A percentile compares a stretch with the other conserved stretches of the same genome.
These are phyloP conservation scores for Apodemia zela DNA, from an alignment of 2,888 invertebrate species.

Conservation along the genomic window DNA sequence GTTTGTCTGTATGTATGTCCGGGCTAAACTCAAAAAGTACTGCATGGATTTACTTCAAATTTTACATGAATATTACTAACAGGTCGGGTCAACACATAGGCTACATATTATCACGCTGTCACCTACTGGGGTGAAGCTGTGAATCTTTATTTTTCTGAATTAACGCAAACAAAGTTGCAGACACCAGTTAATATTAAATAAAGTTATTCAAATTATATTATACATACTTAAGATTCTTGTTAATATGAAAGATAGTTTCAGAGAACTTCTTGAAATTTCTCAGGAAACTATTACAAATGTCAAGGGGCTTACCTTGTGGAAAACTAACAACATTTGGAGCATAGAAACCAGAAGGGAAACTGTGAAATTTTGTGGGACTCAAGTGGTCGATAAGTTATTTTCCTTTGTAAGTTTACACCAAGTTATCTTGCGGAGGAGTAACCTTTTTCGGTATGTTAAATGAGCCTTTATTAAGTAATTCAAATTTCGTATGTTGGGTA, in stretches of 20 bases:
- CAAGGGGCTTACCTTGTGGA: neutral
- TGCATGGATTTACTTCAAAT: too few species aligned
- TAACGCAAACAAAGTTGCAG: too few species aligned
- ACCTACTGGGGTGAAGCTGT: too few species aligned
- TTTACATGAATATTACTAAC: too few species aligned
- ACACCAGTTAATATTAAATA: too few species aligned
- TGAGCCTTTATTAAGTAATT: neutral
- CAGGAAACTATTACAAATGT: neutral
- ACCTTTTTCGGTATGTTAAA: neutral
- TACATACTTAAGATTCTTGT: neutral
- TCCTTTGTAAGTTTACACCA: slow-evolving; percentile 3
- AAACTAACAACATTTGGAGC: neutral
- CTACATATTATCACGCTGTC: too few species aligned
- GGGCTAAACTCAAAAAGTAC: too few species aligned
- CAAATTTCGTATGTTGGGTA: too few species aligned
- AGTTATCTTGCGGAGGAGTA: neutral
- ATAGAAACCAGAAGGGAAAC: neutral
- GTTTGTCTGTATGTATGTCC: too few species aligned
- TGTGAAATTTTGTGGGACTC: neutral
- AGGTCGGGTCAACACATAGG: too few species aligned
- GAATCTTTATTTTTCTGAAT: too few species aligned
- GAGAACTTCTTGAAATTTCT: neutral
- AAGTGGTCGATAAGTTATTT: slow-evolving; percentile 1
- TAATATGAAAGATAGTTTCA: neutral
- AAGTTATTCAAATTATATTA: too few species aligned